Evolutionary conservation across 1,140 invertebrate genomes (phyloP).

Genomic region (Pogonognathellus flavescens): DNA sequence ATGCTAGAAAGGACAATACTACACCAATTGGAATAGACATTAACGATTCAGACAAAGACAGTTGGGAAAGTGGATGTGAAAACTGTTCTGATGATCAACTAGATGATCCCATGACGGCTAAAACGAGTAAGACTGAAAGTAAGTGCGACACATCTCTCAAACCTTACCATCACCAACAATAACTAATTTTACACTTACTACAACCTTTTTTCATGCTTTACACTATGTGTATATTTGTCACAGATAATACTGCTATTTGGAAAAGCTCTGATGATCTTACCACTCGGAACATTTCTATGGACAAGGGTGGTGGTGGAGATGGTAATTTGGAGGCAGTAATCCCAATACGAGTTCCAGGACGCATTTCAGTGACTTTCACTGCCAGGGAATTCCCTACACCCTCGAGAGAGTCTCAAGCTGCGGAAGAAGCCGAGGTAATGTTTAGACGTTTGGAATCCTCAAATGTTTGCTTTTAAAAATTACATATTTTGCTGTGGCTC

Average conservation of each 20-base stretch:
- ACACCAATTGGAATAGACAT: neutral
- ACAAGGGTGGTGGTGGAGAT: constrained; percentile 17
- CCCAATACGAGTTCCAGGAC: constrained; percentile 74
- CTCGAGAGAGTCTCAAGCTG: constrained; percentile 80
- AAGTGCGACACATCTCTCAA: neutral
- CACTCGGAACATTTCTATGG: constrained; percentile 2
- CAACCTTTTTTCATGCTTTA: constrained; percentile 5
- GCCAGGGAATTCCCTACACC: constrained; percentile 85
- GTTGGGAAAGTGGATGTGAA: neutral
- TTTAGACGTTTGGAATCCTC: no score
- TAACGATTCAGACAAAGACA: neutral
- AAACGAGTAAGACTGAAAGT: neutral
- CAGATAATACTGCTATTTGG: constrained; percentile 37
- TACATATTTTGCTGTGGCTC: no score
- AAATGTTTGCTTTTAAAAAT: no score
- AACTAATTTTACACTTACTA: constrained; percentile 27
- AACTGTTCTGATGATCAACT: neutral
- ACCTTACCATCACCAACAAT: constrained; percentile 1
- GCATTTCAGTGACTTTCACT: constrained; percentile 81
- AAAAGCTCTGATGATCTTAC: neutral
- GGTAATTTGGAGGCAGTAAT: neutral
- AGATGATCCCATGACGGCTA: neutral
- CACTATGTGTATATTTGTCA: neutral
- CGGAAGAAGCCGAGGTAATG: constrained; percentile 80
- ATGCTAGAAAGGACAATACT: neutral